phyloP scores from a whole-genome alignment of 2,113 vertebrate genomes.

The Ctenodactylus gundi region DNA sequence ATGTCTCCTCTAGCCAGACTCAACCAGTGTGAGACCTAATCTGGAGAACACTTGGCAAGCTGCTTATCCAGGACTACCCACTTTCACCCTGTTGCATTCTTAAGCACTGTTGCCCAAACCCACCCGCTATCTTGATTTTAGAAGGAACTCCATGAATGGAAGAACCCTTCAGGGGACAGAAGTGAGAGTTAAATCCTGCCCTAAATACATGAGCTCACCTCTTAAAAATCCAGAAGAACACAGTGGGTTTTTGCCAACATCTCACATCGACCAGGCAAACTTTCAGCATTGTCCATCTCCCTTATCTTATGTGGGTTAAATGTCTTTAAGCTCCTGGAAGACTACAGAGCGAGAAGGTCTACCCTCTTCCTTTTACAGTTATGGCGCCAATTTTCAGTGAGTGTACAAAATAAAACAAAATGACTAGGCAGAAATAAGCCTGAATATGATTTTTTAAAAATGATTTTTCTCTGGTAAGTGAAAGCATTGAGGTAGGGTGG shows the following conservation, averaged over 20 bases:
- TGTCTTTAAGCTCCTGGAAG: slow-evolving; percentile 23
- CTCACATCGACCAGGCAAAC: slow-evolving; percentile 63
- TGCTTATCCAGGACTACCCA: slow-evolving; percentile 16
- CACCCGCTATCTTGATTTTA: slow-evolving; percentile 39
- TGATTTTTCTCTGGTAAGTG: background rate
- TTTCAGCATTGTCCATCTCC: slow-evolving; percentile 52
- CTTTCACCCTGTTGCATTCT: slow-evolving; percentile 17
- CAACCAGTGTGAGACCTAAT: background rate
- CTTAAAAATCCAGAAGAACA: slow-evolving; percentile 61
- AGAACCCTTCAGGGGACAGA: slow-evolving; percentile 67
- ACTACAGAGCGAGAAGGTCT: background rate
- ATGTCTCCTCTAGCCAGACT: slow-evolving; percentile 23
- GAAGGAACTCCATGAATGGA: slow-evolving; percentile 61
- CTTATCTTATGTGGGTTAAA: slow-evolving; percentile 16
- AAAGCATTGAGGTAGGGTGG: slow-evolving; percentile 18
- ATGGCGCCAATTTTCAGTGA: background rate
- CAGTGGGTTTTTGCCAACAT: slow-evolving; percentile 66
- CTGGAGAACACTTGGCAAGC: background rate
- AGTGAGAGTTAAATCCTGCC: slow-evolving; percentile 62
- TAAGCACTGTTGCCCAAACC: slow-evolving; percentile 26
- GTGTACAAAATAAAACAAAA: slow-evolving; percentile 16
- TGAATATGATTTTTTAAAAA: slow-evolving; percentile 27
- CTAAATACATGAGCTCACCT: slow-evolving; percentile 73
- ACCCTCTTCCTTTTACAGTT: background rate
- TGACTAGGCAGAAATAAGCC: background rate